Percentiles rank a stretch among this genome's conserved stretches.
These are phyloP conservation scores for Silvanus unidentatus DNA, from an alignment of 2,888 invertebrate species.

Conservation along the genomic window DNA sequence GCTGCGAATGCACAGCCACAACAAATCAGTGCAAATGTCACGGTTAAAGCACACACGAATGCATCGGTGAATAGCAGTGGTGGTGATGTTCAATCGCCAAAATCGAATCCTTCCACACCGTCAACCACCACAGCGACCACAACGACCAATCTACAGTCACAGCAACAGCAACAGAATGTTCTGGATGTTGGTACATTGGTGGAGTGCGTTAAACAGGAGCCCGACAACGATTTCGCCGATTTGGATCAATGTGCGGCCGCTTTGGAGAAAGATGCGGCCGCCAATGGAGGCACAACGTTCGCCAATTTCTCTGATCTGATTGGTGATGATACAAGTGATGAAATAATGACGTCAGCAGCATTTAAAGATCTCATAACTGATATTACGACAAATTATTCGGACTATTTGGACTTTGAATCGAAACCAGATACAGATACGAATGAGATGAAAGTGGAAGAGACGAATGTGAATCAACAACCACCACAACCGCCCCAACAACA, in stretches of 20 bases:
- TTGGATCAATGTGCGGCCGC: constrained; percentile 79
- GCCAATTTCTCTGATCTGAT: constrained; percentile 75
- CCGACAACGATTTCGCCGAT: constrained; percentile 82
- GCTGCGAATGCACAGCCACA: constrained; percentile 82
- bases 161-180: constrained; percentile 40
- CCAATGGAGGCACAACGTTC: constrained; percentile 65
- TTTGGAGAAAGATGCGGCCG: constrained; percentile 75
- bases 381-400: constrained; percentile 62
- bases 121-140: constrained; percentile 46
- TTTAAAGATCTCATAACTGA: constrained; percentile 85
- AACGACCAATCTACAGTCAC: constrained; percentile 32
- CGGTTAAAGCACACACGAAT: constrained; percentile 75
- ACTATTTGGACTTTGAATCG: constrained; percentile 67
- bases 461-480: constrained; percentile 35
- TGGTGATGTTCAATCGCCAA: constrained; percentile 50
- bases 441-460: constrained; percentile 41
- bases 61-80: constrained; percentile 54
- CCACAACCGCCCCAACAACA: constrained; percentile 35
- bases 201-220: constrained; percentile 60
- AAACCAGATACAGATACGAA: constrained; percentile 39
- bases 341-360: constrained; percentile 67
- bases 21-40: constrained; percentile 87
- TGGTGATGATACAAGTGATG: constrained; percentile 77
- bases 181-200: constrained; percentile 61
- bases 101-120: constrained; percentile 48